A percentile compares a stretch with the other conserved stretches of the same genome.
phyloP scores from a whole-genome alignment of 1,140 invertebrate species.

The Dreissena polymorpha region DNA sequence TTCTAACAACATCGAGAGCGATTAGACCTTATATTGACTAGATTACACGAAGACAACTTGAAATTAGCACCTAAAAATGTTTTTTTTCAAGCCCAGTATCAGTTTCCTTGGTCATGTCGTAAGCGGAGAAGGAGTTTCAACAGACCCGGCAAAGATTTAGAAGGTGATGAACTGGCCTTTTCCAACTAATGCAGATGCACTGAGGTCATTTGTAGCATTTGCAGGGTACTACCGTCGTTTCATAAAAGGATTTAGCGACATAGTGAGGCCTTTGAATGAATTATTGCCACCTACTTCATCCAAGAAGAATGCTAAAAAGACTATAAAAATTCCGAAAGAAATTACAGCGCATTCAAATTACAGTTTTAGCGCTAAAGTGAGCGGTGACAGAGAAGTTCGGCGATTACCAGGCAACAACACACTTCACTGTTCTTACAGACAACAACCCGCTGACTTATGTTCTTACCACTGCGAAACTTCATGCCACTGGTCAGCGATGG shows the following conservation, averaged over 20 bases:
- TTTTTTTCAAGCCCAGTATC: constrained; percentile 28
- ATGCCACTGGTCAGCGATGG: constrained; percentile 7
- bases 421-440: neutral
- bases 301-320: too few species aligned
- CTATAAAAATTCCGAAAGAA: constrained; percentile 31
- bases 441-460: constrained; percentile 6
- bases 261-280: too few species aligned
- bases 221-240: too few species aligned
- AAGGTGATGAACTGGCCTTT: too few species aligned
- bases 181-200: too few species aligned
- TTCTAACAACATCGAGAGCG: constrained; percentile 13
- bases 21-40: constrained; percentile 19
- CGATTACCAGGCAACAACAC: constrained; percentile 60
- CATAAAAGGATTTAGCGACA: too few species aligned
- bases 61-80: constrained; percentile 41
- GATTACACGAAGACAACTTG: neutral
- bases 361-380: constrained; percentile 45
- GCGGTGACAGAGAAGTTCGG: constrained; percentile 10
- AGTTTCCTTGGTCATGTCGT: constrained; percentile 43
- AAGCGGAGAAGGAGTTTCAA: too few species aligned
- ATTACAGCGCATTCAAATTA: constrained; percentile 38
- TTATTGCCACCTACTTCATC: too few species aligned
- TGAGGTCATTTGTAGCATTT: too few species aligned
- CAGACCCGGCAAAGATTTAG: too few species aligned
- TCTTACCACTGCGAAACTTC: neutral